phyloP scores from a whole-genome alignment of 2,113 vertebrate genomes.

The Thamnophis sirtalis region DNA sequence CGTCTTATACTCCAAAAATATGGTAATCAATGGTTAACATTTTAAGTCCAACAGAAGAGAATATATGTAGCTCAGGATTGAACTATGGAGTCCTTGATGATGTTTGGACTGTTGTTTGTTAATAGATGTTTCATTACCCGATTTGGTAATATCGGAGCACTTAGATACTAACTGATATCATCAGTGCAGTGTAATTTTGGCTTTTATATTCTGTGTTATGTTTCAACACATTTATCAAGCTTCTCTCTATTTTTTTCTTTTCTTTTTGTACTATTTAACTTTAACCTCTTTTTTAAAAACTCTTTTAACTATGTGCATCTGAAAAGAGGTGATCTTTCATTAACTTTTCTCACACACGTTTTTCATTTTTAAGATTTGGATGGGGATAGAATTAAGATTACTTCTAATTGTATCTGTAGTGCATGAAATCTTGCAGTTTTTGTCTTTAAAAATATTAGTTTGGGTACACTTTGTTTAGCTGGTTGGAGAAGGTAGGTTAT shows the following conservation, averaged over 20 bases:
- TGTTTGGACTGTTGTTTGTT: neutral
- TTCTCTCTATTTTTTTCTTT: neutral
- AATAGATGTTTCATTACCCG: neutral
- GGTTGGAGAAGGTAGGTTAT: neutral
- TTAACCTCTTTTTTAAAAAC: neutral
- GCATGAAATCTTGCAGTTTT: neutral
- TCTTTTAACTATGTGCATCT: neutral
- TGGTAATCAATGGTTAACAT: neutral
- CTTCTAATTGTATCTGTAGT: neutral
- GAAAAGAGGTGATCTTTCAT: neutral
- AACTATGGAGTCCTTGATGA: neutral
- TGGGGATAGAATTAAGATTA: neutral
- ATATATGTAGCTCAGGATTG: neutral
- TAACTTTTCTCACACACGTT: neutral
- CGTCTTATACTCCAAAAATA: no score
- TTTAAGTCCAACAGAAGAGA: neutral
- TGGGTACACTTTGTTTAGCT: neutral
- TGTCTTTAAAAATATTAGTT: neutral
- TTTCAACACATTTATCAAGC: neutral
- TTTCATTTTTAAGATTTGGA: neutral
- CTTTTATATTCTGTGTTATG: neutral
- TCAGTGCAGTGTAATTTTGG: neutral
- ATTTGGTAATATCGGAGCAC: neutral
- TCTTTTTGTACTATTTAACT: neutral
- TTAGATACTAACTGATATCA: neutral